Evolutionary conservation across 2,113 vertebrate species (phyloP).

Genomic region (Corythaixoides concolor): DNA sequence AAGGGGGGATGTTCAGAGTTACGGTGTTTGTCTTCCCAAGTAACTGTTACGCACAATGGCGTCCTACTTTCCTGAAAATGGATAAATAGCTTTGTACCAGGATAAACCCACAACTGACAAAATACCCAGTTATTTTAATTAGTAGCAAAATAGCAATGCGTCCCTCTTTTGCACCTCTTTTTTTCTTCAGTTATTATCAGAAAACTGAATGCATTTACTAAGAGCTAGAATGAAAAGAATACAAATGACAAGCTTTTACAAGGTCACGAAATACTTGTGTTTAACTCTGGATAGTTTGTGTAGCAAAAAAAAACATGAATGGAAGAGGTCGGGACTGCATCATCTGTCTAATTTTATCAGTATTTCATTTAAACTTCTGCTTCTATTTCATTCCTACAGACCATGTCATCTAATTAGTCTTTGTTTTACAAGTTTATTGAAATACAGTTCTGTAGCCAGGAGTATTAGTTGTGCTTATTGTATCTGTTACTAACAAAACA

Average conservation of each 20-base stretch:
- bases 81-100: background rate
- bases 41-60: background rate
- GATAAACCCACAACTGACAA: background rate
- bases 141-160: background rate
- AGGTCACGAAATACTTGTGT: background rate
- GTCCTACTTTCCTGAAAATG: background rate
- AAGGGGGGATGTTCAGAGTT: rapidly evolving
- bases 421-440: background rate
- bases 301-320: background rate
- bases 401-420: background rate
- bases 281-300: background rate
- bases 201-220: background rate
- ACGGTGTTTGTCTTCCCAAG: background rate
- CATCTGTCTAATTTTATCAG: background rate
- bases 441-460: background rate
- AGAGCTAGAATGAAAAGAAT: background rate
- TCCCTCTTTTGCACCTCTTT: background rate
- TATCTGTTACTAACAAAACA: background rate
- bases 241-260: background rate
- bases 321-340: background rate
- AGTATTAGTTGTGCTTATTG: background rate
- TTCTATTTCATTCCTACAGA: background rate
- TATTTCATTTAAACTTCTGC: background rate
- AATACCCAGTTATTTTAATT: background rate
- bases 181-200: background rate